Percentiles rank a stretch among this genome's conserved stretches.
phyloP scores from a whole-genome alignment of 2,113 vertebrate species.

The Cheirogaleus medius region DNA sequence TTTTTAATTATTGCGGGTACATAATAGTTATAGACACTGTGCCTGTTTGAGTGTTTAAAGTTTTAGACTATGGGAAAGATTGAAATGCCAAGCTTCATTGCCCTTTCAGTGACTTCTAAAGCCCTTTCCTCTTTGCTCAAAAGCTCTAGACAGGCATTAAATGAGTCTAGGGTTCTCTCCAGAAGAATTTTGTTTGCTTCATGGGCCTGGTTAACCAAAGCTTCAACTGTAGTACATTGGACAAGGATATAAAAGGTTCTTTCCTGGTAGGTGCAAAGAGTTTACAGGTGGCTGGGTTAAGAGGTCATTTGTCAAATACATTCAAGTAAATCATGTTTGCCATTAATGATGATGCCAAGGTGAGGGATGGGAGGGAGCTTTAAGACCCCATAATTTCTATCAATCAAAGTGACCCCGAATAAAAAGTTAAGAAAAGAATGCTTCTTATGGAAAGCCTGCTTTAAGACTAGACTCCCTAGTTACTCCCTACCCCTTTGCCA shows the following conservation, averaged over 20 bases:
- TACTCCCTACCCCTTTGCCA: not conserved
- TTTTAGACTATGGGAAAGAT: not conserved
- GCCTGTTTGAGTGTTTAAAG: not conserved
- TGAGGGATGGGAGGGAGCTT: not conserved
- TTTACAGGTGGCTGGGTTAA: not conserved
- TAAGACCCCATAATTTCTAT: not conserved
- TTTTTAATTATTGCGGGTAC: too few relatives aligned
- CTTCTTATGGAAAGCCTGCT: not conserved
- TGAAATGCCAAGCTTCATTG: not conserved
- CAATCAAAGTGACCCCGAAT: not conserved
- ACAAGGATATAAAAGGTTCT: not conserved
- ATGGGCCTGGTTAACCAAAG: not conserved
- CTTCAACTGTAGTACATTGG: not conserved
- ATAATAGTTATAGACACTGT: too few relatives aligned
- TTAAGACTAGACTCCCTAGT: not conserved
- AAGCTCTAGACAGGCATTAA: not conserved
- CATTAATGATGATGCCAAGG: not conserved
- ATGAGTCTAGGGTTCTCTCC: not conserved
- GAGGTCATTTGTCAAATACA: slow-evolving; percentile 3
- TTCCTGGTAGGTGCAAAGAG: not conserved
- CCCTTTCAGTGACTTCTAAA: not conserved
- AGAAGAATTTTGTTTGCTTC: slow-evolving; percentile 5
- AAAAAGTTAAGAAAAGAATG: not conserved
- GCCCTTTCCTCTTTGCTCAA: slow-evolving; percentile 39
- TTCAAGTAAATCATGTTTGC: not conserved